Base-by-base conservation (phyloP, 2,888 invertebrate genomes). In the Palloptera scutellata region DNA sequence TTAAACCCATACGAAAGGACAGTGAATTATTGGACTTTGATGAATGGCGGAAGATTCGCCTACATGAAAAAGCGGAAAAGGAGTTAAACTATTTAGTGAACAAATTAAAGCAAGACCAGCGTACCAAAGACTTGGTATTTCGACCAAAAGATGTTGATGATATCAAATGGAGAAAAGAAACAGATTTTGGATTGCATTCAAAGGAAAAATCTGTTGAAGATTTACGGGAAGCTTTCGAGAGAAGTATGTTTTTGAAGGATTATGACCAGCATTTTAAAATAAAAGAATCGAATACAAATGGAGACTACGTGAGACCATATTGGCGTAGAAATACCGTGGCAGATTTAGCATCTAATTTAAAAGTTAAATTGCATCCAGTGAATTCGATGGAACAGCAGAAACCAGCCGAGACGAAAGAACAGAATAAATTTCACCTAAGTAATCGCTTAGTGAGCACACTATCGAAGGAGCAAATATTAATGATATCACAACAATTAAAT, bases 121-220 rank as follows among this genome's bases (percentile, higher is more conserved):
- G 88, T 73, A 92, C 95, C 77, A 92, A 92, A 72, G 94, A 95
- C 80, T 91, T 96, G 76, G 86, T 95, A 17, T 96, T 93, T 84
- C 89, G 91, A 58, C 91, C 94, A 0, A 90, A 91, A 77, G 91
- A 93, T 76, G 85, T 91, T 0, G 91, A 91, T 66, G 90, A 90
- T 59, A 88, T 90, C 57, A 89, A 91, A 71, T 96, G 96, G 96
- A 90, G 88, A 71, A 89, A 89, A 43, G 90, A 91, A 65, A 86
- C 86, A 40, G 95, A 95, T 78, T 87, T 91, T 72, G 93, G 94
- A 0, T 85, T 97, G 48, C 88, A 92, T 76, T 89, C 91, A 51
- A 94, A 93, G 81, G 94, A 95, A 81, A 92, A 93, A 79, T 95
- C 96, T 0, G 94, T 96, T 0, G 93, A 94, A 82, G 93, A 96